phyloP scores from a whole-genome alignment of 2,888 invertebrate species.

The Tipula lateralis region DNA sequence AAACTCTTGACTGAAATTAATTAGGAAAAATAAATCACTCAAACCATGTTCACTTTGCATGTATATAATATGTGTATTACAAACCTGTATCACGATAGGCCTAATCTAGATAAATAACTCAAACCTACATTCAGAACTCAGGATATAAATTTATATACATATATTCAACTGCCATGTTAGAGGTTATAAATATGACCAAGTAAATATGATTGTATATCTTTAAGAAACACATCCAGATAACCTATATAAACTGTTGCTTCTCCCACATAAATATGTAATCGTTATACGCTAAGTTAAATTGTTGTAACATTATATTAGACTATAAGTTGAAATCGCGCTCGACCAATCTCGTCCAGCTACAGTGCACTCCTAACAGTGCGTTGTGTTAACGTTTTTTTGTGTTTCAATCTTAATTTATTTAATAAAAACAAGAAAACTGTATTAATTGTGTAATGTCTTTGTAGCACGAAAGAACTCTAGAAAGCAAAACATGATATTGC shows the following conservation, averaged over 20 bases:
- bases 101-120: background rate
- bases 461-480: background rate
- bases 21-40: background rate
- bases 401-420: background rate
- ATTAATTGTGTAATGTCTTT: background rate
- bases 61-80: background rate
- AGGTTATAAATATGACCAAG: background rate
- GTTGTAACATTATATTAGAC: background rate
- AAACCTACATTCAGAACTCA: background rate
- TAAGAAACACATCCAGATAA: background rate
- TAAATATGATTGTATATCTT: background rate
- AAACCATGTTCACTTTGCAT: background rate
- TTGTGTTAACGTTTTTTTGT: background rate
- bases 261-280: background rate
- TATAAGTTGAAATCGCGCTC: background rate
- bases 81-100: background rate
- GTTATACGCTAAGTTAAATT: background rate
- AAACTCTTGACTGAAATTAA: background rate
- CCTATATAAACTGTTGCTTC: background rate
- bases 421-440: background rate
- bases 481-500: background rate
- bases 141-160: too few species aligned
- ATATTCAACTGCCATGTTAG: background rate
- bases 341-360: background rate
- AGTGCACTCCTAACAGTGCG: background rate